These are phyloP conservation scores for Pyrrhosoma nymphula DNA, from an alignment of 2,888 invertebrate genomes.

Conservation along the genomic window DNA sequence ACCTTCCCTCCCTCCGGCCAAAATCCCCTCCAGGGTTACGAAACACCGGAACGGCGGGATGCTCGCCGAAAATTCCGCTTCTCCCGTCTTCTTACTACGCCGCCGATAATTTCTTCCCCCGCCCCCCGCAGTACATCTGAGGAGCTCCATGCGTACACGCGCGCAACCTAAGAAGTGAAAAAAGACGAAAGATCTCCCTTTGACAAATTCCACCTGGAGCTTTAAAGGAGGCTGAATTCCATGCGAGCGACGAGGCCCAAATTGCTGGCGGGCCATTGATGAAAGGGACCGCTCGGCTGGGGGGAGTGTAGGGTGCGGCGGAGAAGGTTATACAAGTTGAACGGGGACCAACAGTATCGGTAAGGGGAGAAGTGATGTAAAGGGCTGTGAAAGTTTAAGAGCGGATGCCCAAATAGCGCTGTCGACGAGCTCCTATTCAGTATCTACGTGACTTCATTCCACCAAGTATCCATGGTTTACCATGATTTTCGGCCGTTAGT, in stretches of 20 bases:
- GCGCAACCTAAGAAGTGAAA: background rate
- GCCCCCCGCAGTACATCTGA: background rate
- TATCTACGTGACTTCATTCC: background rate
- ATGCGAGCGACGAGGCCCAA: slow-evolving; percentile 3
- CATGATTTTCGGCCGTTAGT: background rate
- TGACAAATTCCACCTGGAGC: slow-evolving; percentile 12
- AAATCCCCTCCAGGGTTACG: background rate
- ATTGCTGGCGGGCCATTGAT: slow-evolving; percentile 26
- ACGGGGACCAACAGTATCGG: background rate
- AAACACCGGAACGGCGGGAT: background rate
- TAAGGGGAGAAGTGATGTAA: background rate
- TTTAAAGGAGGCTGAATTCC: slow-evolving; percentile 12
- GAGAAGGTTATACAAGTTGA: background rate
- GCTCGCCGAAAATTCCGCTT: background rate
- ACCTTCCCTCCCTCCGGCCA: background rate
- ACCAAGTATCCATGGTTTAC: background rate
- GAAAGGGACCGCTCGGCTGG: background rate
- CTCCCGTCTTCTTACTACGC: background rate
- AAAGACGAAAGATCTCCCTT: slow-evolving; percentile 2
- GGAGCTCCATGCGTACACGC: background rate
- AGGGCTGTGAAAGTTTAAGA: background rate
- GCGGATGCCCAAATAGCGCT: background rate
- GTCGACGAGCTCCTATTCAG: background rate
- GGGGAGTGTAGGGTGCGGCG: background rate
- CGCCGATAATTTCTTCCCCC: background rate